Percentiles rank a stretch among this genome's conserved stretches.
Evolutionary conservation across 1,140 invertebrate genomes (phyloP).

Genomic region (Nebria ingens): DNA sequence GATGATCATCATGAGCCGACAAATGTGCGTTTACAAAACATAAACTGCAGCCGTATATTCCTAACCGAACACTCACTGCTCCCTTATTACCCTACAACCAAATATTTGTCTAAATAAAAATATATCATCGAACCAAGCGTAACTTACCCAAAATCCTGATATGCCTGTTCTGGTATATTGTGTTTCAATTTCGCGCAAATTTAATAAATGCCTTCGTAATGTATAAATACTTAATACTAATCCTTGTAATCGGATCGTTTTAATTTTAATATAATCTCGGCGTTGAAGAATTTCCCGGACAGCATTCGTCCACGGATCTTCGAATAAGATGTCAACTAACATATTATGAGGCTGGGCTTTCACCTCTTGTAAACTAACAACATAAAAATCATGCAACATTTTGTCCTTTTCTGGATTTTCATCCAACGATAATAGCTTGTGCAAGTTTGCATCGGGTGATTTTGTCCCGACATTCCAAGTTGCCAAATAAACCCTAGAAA

Average conservation of each 20-base stretch:
- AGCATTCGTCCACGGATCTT: constrained; percentile 73
- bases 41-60: constrained; percentile 73
- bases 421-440: constrained; percentile 54
- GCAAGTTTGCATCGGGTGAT: constrained; percentile 56
- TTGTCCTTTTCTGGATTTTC: constrained; percentile 43
- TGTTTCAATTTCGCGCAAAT: constrained; percentile 71
- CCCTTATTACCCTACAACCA: constrained; percentile 87
- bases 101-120: constrained; percentile 1
- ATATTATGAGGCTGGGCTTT: constrained; percentile 80
- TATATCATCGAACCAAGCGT: neutral
- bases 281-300: constrained; percentile 58
- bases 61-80: constrained; percentile 75
- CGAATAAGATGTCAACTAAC: constrained; percentile 65
- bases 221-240: constrained; percentile 66
- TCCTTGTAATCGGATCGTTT: constrained; percentile 67
- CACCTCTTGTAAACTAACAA: constrained; percentile 82
- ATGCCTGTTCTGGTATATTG: constrained; percentile 80
- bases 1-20: constrained; percentile 72
- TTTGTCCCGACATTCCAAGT: constrained; percentile 80
- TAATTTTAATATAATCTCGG: constrained; percentile 66
- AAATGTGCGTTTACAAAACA: constrained; percentile 84
- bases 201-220: constrained; percentile 63
- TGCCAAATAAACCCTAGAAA: constrained; percentile 59
- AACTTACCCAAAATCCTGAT: constrained; percentile 71
- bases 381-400: constrained; percentile 65